Evolutionary conservation across 2,113 vertebrate species (phyloP).

Genomic region (Baryphthengus martii): DNA sequence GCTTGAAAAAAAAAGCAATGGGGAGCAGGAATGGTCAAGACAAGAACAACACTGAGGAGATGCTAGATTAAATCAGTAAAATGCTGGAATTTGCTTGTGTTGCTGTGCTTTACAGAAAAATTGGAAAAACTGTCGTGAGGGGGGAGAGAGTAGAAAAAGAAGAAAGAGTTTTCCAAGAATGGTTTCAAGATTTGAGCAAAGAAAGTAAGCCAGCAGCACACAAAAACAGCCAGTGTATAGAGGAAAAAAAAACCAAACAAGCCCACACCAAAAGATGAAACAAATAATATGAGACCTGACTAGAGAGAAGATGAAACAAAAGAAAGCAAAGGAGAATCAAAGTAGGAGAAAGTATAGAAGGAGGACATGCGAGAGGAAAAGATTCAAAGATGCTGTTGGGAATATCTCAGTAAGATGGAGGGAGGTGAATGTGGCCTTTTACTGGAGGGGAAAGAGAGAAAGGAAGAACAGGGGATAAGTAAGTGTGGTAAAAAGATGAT

Average conservation of each 20-base stretch:
- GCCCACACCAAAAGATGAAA: constrained; percentile 15
- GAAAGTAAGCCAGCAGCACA: background rate
- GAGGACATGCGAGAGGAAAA: background rate
- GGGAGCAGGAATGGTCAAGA: background rate
- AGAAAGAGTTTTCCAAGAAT: background rate
- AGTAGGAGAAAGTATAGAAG: background rate
- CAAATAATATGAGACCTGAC: background rate
- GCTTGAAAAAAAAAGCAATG: background rate
- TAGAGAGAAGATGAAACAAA: background rate
- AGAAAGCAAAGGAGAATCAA: constrained; percentile 5
- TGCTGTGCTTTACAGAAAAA: background rate
- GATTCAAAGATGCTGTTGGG: background rate
- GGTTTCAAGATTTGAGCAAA: background rate
- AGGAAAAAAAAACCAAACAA: background rate
- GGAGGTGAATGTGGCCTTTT: background rate
- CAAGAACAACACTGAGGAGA: background rate
- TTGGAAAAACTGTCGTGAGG: background rate
- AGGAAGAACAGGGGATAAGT: background rate
- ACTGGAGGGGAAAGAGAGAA: background rate
- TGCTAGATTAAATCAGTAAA: background rate
- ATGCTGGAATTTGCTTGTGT: background rate
- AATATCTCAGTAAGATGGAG: background rate
- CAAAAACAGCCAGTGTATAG: background rate
- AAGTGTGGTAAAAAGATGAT: background rate
- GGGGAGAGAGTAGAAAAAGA: no score